A percentile compares a stretch with the other conserved stretches of the same genome.
These are phyloP conservation scores for Morbakka virulenta DNA, from an alignment of 30 jellyfish, hydroid and myxozoan species.

Conservation along the genomic window DNA sequence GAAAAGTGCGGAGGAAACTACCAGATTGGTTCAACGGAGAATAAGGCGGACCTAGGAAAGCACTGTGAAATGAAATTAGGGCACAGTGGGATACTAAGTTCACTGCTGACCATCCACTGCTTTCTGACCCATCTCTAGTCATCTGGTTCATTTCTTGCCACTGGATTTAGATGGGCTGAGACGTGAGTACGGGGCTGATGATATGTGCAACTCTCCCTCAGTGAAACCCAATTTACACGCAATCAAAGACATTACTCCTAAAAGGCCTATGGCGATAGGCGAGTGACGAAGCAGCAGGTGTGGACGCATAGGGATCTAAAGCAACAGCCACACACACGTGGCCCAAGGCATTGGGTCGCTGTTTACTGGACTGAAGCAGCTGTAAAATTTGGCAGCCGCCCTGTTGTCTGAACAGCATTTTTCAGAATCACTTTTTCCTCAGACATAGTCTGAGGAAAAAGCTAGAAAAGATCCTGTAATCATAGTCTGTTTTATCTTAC, in stretches of 20 bases:
- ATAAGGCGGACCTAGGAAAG: too few relatives aligned
- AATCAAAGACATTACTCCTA: not conserved
- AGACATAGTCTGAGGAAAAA: not conserved
- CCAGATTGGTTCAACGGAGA: too few relatives aligned
- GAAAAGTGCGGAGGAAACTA: too few relatives aligned
- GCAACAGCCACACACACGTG: not conserved
- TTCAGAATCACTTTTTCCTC: not conserved
- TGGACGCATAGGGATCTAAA: not conserved
- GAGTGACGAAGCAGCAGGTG: not conserved
- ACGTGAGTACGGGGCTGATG: not conserved
- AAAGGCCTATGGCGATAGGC: not conserved
- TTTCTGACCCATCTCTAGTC: not conserved
- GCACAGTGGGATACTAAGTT: too few relatives aligned
- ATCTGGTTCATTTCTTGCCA: not conserved
- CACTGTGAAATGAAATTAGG: too few relatives aligned
- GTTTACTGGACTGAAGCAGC: not conserved
- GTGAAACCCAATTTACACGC: too few relatives aligned
- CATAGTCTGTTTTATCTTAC: not conserved
- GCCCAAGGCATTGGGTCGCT: not conserved
- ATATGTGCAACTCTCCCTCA: not conserved
- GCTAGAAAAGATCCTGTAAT: slow-evolving; percentile 14
- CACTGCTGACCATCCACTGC: not conserved
- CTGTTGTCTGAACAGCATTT: not conserved
- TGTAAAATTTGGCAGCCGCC: too few relatives aligned
- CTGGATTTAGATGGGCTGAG: not conserved